phyloP scores from a whole-genome alignment of 2,888 invertebrate genomes.

The Galerucella pusilla region DNA sequence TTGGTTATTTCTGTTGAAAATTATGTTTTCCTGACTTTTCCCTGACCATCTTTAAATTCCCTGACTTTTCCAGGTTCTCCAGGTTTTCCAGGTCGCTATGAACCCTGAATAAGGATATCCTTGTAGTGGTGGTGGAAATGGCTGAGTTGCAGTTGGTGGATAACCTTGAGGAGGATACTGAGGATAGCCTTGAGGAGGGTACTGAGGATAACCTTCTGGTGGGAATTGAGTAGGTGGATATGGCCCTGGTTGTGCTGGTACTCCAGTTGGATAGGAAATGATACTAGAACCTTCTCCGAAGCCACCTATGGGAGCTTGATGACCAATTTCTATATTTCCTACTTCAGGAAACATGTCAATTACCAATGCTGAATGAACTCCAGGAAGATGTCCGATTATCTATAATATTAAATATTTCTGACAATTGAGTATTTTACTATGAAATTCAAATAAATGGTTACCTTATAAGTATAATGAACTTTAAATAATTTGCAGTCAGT shows the following conservation, averaged over 20 bases:
- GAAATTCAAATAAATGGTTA: slow-evolving; percentile 33
- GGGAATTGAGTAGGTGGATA: slow-evolving; percentile 9
- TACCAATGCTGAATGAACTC: slow-evolving; percentile 48
- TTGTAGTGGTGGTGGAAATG: not conserved
- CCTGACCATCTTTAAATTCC: too few relatives aligned
- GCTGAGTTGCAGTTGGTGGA: too few relatives aligned
- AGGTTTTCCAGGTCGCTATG: too few relatives aligned
- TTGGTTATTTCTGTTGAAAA: too few relatives aligned
- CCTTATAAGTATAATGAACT: slow-evolving; percentile 50
- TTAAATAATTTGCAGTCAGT: slow-evolving; percentile 52
- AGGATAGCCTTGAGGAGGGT: too few relatives aligned
- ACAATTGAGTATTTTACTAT: not conserved
- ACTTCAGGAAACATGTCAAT: slow-evolving; percentile 47
- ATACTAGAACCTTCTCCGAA: not conserved
- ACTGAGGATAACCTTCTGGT: slow-evolving; percentile 7
- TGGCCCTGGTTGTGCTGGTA: not conserved
- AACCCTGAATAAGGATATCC: slow-evolving; percentile 20
- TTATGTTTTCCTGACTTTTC: too few relatives aligned
- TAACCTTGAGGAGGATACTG: too few relatives aligned
- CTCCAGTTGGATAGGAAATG: slow-evolving; percentile 2
- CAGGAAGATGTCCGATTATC: slow-evolving; percentile 49
- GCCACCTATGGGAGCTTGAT: slow-evolving; percentile 24
- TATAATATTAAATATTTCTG: slow-evolving; percentile 21
- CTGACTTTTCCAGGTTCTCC: too few relatives aligned
- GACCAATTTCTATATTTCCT: slow-evolving; percentile 50